A percentile compares a stretch with the other conserved stretches of the same genome.
Evolutionary conservation across 2,113 vertebrate species (phyloP).

Genomic region (Strix uralensis): DNA sequence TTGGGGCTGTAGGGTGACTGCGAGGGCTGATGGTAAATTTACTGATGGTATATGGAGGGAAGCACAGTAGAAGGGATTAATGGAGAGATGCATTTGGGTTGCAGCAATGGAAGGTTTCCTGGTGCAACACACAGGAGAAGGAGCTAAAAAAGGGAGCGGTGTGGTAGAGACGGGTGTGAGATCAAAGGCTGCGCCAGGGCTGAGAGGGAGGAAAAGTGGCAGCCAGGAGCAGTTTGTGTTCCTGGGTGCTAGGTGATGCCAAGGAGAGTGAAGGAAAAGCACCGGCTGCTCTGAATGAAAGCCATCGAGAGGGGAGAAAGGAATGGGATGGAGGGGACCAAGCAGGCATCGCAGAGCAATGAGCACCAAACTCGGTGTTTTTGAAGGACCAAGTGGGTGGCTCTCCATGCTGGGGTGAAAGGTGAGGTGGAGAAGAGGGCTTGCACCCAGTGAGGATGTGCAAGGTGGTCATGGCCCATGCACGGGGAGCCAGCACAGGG

Average conservation of each 20-base stretch:
- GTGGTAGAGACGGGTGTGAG: not conserved
- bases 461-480: not conserved
- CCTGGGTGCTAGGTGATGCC: not conserved
- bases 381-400: not conserved
- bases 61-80: not conserved
- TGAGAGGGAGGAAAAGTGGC: not conserved
- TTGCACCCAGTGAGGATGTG: not conserved
- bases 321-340: not conserved
- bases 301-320: not conserved
- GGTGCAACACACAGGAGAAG: not conserved
- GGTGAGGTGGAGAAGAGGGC: not conserved
- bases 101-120: not conserved
- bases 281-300: not conserved
- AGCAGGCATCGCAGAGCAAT: not conserved
- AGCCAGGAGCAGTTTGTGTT: not conserved
- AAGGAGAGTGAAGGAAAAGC: not conserved
- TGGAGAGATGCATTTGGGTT: not conserved
- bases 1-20: not conserved
- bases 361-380: not conserved
- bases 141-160: not conserved
- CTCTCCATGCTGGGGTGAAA: not conserved
- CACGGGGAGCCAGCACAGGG: not conserved
- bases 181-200: not conserved
- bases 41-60: not conserved
- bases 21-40: not conserved